A percentile compares a stretch with the other conserved stretches of the same genome.
Evolutionary conservation across 2,888 invertebrate genomes (phyloP).

Genomic region (Dendrolimus houi): DNA sequence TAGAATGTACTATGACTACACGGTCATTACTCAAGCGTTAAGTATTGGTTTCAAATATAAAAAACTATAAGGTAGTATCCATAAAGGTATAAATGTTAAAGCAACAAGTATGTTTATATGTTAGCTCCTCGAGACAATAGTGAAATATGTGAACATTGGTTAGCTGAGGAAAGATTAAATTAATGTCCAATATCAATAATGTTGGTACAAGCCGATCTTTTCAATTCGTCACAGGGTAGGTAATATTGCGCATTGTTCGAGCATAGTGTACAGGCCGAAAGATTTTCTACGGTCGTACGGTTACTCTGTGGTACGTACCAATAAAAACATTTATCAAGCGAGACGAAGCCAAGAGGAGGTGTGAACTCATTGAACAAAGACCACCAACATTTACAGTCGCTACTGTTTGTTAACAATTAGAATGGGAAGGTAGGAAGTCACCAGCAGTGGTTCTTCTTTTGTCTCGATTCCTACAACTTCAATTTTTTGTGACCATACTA

Average conservation of each 20-base stretch:
- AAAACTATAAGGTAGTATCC: no score
- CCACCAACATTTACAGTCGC: slow-evolving; percentile 40
- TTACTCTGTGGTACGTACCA: slow-evolving; percentile 42
- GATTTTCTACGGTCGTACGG: slow-evolving; percentile 59
- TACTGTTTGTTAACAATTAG: slow-evolving; percentile 40
- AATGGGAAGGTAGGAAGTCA: slow-evolving; percentile 26
- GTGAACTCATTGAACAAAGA: slow-evolving; percentile 52
- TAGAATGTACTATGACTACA: no score
- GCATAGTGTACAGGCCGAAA: slow-evolving; percentile 47
- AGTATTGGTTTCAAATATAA: no score
- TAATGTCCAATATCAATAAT: neutral
- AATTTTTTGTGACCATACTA: no score
- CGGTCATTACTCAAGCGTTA: no score
- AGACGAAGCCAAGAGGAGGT: slow-evolving; percentile 33
- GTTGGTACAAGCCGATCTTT: slow-evolving; percentile 21
- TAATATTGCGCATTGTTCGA: slow-evolving; percentile 49
- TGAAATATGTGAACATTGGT: no score
- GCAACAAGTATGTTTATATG: no score
- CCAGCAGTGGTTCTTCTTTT: slow-evolving; percentile 25
- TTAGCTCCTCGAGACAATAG: no score
- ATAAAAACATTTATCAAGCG: slow-evolving; percentile 54
- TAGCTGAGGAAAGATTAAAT: no score
- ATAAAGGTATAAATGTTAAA: no score
- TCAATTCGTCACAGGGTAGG: slow-evolving; percentile 53
- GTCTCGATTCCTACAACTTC: slow-evolving; percentile 9